These are phyloP conservation scores for Tragelaphus eurycerus DNA, from an alignment of 2,797 vertebrate genomes.

Conservation along the genomic window DNA sequence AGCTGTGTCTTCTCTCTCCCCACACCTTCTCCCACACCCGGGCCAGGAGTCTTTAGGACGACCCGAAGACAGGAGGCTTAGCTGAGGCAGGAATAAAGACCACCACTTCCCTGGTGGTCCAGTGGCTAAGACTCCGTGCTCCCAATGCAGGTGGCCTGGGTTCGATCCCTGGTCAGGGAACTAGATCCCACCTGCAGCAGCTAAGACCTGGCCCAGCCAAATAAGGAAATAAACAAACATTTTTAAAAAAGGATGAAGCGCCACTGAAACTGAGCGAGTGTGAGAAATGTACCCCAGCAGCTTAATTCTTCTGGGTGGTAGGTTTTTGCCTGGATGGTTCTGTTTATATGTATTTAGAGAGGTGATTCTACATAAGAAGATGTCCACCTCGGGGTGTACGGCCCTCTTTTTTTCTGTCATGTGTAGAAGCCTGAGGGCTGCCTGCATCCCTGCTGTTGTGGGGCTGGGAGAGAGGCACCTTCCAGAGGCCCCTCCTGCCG, in stretches of 20 bases:
- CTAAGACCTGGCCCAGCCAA: too few relatives aligned
- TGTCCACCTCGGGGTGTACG: rapidly evolving
- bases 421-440: neutral
- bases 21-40: neutral
- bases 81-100: neutral
- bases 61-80: neutral
- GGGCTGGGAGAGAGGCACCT: neutral
- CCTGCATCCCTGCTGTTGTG: too few relatives aligned
- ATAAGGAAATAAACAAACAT: too few relatives aligned
- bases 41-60: rapidly evolving
- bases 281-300: neutral
- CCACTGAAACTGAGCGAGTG: neutral
- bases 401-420: rapidly evolving
- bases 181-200: too few relatives aligned
- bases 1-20: neutral
- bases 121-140: too few relatives aligned
- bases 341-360: neutral
- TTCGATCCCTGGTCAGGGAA: too few relatives aligned
- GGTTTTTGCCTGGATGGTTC: neutral
- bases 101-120: too few relatives aligned
- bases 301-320: neutral
- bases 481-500: neutral
- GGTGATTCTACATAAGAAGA: neutral
- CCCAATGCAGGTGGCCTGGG: too few relatives aligned
- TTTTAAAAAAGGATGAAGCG: rapidly evolving